Evolutionary conservation across 2,888 invertebrate species (phyloP).

Genomic region (Bugula neritina): DNA sequence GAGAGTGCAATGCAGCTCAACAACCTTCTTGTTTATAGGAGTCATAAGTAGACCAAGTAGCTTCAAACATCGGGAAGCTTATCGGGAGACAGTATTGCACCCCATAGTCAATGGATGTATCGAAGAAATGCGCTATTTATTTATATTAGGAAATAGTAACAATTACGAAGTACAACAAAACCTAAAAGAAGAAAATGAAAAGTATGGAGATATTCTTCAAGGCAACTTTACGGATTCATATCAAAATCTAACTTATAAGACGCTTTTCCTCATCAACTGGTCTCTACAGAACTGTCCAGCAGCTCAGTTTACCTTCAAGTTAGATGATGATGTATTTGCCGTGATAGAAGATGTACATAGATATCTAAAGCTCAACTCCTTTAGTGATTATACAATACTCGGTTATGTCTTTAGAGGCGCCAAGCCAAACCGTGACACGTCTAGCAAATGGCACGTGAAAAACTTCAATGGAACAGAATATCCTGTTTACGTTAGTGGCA

Average conservation of each 20-base stretch:
- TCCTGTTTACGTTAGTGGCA: slow-evolving; percentile 8
- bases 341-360: neutral
- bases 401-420: neutral
- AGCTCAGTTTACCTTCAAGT: neutral
- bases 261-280: neutral
- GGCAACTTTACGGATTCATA: slow-evolving; percentile 23
- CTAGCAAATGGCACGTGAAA: slow-evolving; percentile 10
- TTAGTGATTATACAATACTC: neutral
- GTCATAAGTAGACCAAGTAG: neutral
- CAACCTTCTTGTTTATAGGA: neutral
- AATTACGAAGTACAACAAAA: neutral
- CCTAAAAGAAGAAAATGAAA: neutral
- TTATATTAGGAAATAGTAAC: neutral
- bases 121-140: neutral
- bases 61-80: neutral
- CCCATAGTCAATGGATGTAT: neutral
- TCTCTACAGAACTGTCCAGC: neutral
- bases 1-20: neutral
- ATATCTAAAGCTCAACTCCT: neutral
- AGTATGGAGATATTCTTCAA: slow-evolving; percentile 16
- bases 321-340: slow-evolving; percentile 13
- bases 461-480: neutral
- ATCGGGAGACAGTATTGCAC: neutral
- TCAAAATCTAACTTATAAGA: slow-evolving; percentile 10
- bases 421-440: neutral